phyloP scores from a whole-genome alignment of 2,113 vertebrate genomes.

The Orientallactaga bullata region DNA sequence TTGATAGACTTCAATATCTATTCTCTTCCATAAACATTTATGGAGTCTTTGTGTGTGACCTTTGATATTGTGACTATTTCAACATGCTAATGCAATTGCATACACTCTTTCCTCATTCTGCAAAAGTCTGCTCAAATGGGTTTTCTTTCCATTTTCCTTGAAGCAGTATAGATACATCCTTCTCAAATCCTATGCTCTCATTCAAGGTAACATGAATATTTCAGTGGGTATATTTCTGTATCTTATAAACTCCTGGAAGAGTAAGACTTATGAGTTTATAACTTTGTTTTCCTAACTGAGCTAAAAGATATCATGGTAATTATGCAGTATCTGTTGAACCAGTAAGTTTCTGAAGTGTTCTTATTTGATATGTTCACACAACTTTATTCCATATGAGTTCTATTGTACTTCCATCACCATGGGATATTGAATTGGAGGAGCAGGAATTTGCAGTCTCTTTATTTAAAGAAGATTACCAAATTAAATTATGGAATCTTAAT shows the following conservation, averaged over 20 bases:
- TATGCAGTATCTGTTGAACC: neutral
- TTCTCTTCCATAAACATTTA: neutral
- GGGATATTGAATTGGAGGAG: neutral
- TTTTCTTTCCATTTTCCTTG: neutral
- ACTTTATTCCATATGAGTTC: neutral
- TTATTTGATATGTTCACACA: neutral
- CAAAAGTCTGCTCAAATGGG: neutral
- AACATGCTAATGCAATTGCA: neutral
- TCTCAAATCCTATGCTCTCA: neutral
- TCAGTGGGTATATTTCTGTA: neutral
- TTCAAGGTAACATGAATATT: neutral
- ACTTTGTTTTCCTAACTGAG: neutral
- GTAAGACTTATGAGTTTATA: neutral
- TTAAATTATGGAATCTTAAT: constrained; percentile 32
- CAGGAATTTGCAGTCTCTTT: neutral
- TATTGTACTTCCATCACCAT: neutral
- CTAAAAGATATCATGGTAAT: neutral
- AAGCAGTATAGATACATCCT: neutral
- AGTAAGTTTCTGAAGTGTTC: neutral
- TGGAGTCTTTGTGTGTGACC: neutral
- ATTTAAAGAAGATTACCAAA: neutral
- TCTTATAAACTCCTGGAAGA: neutral
- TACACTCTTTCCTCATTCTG: neutral
- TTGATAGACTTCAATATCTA: neutral
- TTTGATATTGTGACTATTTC: neutral